A percentile compares a stretch with the other conserved stretches of the same genome.
phyloP scores from a whole-genome alignment of 35 echinoderm and acorn worm genomes.

The Ptychodera flava region DNA sequence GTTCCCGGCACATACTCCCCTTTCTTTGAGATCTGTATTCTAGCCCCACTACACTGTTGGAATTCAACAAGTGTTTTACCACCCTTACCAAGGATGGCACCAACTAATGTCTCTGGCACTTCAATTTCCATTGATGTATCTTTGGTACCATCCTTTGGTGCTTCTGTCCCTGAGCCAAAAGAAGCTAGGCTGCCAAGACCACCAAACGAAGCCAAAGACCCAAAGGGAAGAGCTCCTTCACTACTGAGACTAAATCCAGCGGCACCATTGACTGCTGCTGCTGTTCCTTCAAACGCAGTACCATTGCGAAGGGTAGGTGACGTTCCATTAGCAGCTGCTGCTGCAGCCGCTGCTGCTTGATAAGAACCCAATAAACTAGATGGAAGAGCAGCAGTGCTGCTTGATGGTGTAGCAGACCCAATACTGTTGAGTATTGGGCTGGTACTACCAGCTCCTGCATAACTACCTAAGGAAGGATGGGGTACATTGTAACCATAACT shows the following conservation, averaged over 20 bases:
- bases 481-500: neutral
- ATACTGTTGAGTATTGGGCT: neutral
- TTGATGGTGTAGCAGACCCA: neutral
- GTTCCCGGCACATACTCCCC: constrained; percentile 96
- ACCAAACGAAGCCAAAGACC: constrained; percentile 6
- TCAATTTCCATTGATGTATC: constrained; percentile 81
- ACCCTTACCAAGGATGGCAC: constrained; percentile 97
- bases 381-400: neutral
- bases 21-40: constrained; percentile 99
- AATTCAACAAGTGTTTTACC: constrained; percentile 98
- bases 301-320: neutral
- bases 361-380: constrained; percentile 3
- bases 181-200: neutral
- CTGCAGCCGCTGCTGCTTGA: constrained; percentile 45
- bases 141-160: constrained; percentile 55
- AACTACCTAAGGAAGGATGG: too few species aligned
- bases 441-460: neutral
- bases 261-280: constrained; percentile 45
- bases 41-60: constrained; percentile 86
- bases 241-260: neutral
- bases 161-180: constrained; percentile 41
- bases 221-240: constrained; percentile 3
- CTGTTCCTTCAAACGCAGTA: neutral
- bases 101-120: constrained; percentile 92
- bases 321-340: constrained; percentile 24